These are phyloP conservation scores for Buathra laborator DNA, from an alignment of 2,888 invertebrate species.

Conservation along the genomic window DNA sequence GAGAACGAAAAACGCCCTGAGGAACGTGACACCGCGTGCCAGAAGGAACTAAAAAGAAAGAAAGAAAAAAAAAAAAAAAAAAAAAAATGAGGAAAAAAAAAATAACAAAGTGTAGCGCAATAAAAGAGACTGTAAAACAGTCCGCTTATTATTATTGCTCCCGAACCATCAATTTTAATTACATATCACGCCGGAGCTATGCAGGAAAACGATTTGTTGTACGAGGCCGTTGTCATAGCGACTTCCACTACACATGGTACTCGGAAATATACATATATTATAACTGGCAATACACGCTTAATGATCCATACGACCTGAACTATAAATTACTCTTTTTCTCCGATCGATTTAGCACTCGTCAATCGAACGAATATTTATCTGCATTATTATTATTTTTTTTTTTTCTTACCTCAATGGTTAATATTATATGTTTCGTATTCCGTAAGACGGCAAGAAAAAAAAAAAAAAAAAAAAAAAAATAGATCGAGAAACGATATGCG, in stretches of 20 bases:
- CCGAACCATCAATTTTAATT: slow-evolving; percentile 55
- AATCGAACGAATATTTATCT: too few species aligned
- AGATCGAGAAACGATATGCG: too few species aligned
- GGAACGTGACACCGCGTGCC: slow-evolving; percentile 45
- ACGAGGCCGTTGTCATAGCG: slow-evolving; percentile 59
- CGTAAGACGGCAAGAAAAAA: too few species aligned
- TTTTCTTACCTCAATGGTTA: too few species aligned
- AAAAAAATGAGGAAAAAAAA: slow-evolving; percentile 37
- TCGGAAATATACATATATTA: slow-evolving; percentile 25
- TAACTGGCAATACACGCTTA: slow-evolving; percentile 10
- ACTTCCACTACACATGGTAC: slow-evolving; percentile 39
- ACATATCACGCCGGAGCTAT: slow-evolving; percentile 47
- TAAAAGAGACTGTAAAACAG: slow-evolving; percentile 54
- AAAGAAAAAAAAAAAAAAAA: slow-evolving; percentile 6
- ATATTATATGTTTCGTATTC: too few species aligned
- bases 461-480: too few species aligned
- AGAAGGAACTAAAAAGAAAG: slow-evolving; percentile 24
- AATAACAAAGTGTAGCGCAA: slow-evolving; percentile 29
- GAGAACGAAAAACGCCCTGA: slow-evolving; percentile 63
- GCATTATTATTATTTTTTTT: too few species aligned
- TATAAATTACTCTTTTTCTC: slow-evolving; percentile 2
- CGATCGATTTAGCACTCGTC: too few species aligned
- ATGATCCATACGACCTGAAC: slow-evolving; percentile 45
- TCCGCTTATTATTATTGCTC: slow-evolving; percentile 29
- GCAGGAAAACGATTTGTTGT: slow-evolving; percentile 60